Evolutionary conservation across 2,113 vertebrate genomes (phyloP).

Genomic region (Antechinus stuartii): DNA sequence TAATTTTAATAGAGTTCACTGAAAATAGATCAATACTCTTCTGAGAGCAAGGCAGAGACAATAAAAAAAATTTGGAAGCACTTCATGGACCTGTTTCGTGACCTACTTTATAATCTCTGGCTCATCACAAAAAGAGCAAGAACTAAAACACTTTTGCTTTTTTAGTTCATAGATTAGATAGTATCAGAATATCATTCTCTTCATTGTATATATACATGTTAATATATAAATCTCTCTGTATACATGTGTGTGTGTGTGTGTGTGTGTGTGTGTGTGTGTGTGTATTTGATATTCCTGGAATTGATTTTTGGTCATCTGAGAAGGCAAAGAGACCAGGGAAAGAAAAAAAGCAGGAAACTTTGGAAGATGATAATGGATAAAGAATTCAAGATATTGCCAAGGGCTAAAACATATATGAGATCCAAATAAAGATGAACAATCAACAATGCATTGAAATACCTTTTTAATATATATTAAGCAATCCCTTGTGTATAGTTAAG

Average conservation of each 20-base stretch:
- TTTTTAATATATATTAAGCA: neutral
- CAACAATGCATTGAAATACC: neutral
- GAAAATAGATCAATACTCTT: conserved; percentile 44
- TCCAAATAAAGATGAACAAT: neutral
- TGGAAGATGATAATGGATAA: neutral
- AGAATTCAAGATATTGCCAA: neutral
- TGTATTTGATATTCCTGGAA: neutral
- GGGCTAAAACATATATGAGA: neutral
- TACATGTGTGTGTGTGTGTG: too few relatives aligned
- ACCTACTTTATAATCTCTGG: neutral
- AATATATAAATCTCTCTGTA: too few relatives aligned
- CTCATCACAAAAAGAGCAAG: conserved; percentile 5
- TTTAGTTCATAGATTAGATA: neutral
- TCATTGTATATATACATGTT: neutral
- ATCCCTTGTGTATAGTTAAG: too few relatives aligned
- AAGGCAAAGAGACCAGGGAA: neutral
- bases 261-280: too few relatives aligned
- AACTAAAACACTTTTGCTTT: neutral
- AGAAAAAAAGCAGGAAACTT: neutral
- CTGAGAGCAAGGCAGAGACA: neutral
- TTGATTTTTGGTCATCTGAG: neutral
- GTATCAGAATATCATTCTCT: neutral
- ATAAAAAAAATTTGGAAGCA: neutral
- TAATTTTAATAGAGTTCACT: conserved; percentile 71
- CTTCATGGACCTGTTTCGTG: neutral